Percentiles rank a stretch among this genome's conserved stretches.
Evolutionary conservation across 2,113 vertebrate species (phyloP).

Genomic region (Carassius carassius): DNA sequence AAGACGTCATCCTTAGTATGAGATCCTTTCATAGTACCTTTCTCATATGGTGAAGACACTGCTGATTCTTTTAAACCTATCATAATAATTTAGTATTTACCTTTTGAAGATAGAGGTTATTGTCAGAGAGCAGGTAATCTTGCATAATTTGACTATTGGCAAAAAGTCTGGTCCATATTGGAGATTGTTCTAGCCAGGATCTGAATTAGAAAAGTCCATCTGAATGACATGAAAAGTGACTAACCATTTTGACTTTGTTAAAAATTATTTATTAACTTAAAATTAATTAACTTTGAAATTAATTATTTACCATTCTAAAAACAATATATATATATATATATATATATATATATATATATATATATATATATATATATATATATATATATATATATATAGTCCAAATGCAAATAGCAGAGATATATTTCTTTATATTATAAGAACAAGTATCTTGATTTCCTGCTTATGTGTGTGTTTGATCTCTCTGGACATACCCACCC

Average conservation of each 20-base stretch:
- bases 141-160: background rate
- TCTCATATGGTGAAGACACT: background rate
- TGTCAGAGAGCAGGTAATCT: background rate
- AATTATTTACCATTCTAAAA: too few relatives aligned
- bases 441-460: background rate
- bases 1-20: constrained; percentile 78
- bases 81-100: background rate
- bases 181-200: background rate
- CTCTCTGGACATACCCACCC: constrained; percentile 60
- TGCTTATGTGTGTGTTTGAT: background rate
- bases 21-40: constrained; percentile 27
- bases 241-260: background rate
- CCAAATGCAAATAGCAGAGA: too few relatives aligned
- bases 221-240: background rate
- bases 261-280: background rate
- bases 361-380: too few relatives aligned
- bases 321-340: too few relatives aligned
- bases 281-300: too few relatives aligned
- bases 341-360: too few relatives aligned
- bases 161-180: background rate
- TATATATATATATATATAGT: too few relatives aligned
- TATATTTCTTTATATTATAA: background rate
- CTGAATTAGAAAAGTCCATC: background rate
- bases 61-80: background rate
- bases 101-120: background rate